These are phyloP conservation scores for Chrysoperla carnea DNA, from an alignment of 1,140 invertebrate genomes.

Conservation along the genomic window DNA sequence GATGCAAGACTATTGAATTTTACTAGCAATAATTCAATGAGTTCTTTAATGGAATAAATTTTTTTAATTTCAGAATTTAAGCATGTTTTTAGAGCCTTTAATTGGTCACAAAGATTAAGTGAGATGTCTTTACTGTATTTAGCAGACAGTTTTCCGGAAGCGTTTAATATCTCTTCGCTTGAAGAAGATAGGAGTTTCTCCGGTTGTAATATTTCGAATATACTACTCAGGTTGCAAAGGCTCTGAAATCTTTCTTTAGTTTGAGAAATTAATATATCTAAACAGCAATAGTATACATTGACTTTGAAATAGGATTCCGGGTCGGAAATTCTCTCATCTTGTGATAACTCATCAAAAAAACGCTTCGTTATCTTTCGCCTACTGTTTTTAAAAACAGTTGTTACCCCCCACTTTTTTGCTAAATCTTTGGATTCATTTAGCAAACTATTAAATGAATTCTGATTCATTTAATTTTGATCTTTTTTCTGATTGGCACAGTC, in stretches of 20 bases:
- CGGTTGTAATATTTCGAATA: too few relatives aligned
- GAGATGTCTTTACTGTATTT: too few relatives aligned
- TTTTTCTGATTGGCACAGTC: constrained; percentile 13
- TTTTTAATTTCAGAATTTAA: too few relatives aligned
- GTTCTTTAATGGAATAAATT: too few relatives aligned
- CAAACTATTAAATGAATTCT: constrained; percentile 9
- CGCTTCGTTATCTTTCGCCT: constrained; percentile 8
- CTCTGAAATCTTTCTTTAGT: constrained; percentile 4
- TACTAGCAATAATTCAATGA: too few relatives aligned
- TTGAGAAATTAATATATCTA: constrained; percentile 7
- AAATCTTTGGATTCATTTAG: constrained; percentile 6
- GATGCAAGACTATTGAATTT: too few relatives aligned
- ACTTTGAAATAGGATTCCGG: constrained; percentile 4
- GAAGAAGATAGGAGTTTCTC: too few relatives aligned
- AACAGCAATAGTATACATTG: constrained; percentile 6
- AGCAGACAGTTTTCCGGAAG: too few relatives aligned
- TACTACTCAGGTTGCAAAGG: not conserved
- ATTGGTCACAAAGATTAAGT: too few relatives aligned
- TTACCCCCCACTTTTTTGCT: constrained; percentile 4
- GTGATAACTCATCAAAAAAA: constrained; percentile 8
- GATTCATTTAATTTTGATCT: too few relatives aligned
- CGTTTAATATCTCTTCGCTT: too few relatives aligned
- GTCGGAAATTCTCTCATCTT: constrained; percentile 4
- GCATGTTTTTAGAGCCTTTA: too few relatives aligned
- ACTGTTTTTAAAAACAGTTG: constrained; percentile 8